Evolutionary conservation across 1,140 invertebrate genomes (phyloP), one percentile per base, ranked within the genome.

Genomic region (Papilio glaucus): DNA sequence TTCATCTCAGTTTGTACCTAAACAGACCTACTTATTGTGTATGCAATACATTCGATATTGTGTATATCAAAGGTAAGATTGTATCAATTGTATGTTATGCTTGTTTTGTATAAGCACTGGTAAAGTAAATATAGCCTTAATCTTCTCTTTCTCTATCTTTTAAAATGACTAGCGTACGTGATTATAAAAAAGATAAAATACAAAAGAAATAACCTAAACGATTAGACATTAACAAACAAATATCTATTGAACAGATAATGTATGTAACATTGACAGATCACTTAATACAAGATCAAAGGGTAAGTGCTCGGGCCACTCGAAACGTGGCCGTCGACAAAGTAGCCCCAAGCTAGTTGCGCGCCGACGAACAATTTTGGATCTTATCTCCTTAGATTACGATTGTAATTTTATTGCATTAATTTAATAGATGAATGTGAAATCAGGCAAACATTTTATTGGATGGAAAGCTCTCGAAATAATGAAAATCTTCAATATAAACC

Each of bases 211-310:
- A 37, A 63, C 33, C 33, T 38, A 63, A 63, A 21, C n/a, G 62
- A 24, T 57, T 53, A 53, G 7, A 53, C 26, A 69, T 69, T 69
- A 69, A 69, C 41, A 29, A 33, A 69, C 53, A 69, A 69, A 69
- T 33, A 69, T 53, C 26, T 9, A 37, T 69, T 69, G n/a, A 49
- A 37, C 29, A 39, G 67, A 68, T 69, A 69, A 49, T 69, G 42
- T 68, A 68, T 49, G 65, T 53, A 49, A 69, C 67, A 69, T 69
- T 69, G 67, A 69, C 67, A 69, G 67, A 69, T 69, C 41, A 69
- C 67, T 69, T 69, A 67, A 69, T 69, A 69, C 42, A 53, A 69
- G 67, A 69, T 69, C 67, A 69, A 69, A 69, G 67, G 67, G 41
- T 69, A 69, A 69, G 67, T 69, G 29, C 42, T 24, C 42, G n/a